A percentile compares a stretch with the other conserved stretches of the same genome.
Conservation (phyloP, 2,888 invertebrate genomes). For the Calameuta filiformis region DNA sequence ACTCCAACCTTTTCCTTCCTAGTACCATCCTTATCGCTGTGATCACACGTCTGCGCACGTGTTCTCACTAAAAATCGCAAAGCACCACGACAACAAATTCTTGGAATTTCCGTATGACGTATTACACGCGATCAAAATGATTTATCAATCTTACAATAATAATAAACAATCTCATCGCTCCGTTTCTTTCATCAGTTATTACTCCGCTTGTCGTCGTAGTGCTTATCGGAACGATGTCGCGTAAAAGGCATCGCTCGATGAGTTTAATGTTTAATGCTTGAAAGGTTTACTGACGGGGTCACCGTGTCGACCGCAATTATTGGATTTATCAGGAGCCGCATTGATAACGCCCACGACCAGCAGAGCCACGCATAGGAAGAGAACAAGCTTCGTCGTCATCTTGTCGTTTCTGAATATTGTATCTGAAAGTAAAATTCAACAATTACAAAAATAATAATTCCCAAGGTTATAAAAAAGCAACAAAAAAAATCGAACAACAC, state of each 20-base stretch:
- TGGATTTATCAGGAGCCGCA: slow-evolving; percentile 35
- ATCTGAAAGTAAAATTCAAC: not conserved
- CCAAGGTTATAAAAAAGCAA: not conserved
- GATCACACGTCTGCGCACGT: not conserved
- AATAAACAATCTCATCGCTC: not conserved
- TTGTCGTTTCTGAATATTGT: not conserved
- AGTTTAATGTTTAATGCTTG: slow-evolving; percentile 1
- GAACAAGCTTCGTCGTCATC: slow-evolving; percentile 44
- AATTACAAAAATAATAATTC: not conserved
- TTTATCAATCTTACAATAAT: not conserved
- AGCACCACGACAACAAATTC: not conserved
- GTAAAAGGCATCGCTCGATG: not conserved
- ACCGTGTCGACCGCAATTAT: slow-evolving; percentile 48
- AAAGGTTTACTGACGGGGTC: slow-evolving; percentile 49
- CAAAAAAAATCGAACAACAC: not conserved
- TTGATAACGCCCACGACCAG: slow-evolving; percentile 41
- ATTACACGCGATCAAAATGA: not conserved
- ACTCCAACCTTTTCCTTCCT: not conserved
- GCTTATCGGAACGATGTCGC: not conserved
- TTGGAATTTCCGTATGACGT: not conserved
- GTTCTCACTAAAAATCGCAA: not conserved
- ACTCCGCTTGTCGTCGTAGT: not conserved
- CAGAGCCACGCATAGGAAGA: slow-evolving; percentile 40
- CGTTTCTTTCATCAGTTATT: not conserved
- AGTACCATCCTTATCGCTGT: not conserved